Evolutionary conservation across 2,888 invertebrate species (phyloP).

Genomic region (Folsomia candida): DNA sequence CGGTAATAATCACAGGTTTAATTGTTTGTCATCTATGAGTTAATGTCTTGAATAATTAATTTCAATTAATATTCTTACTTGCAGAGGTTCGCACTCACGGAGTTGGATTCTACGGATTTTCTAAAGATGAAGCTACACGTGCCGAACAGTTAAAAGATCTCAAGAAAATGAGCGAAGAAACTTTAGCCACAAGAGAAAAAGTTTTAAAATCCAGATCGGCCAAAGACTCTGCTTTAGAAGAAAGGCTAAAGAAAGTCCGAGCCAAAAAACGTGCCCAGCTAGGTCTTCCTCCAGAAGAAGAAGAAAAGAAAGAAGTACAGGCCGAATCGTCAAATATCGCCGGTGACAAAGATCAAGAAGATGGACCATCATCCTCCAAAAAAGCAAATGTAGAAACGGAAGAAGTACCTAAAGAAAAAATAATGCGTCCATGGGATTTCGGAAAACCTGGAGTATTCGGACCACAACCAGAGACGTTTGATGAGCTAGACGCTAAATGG

Average conservation of each 20-base stretch:
- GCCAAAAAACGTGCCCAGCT: constrained; percentile 51
- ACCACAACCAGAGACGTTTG: constrained; percentile 39
- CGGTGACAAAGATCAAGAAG: background rate
- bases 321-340: background rate
- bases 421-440: constrained; percentile 68
- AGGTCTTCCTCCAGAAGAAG: constrained; percentile 50
- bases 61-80: no score
- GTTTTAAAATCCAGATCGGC: constrained; percentile 58
- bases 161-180: constrained; percentile 67
- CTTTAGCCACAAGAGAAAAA: constrained; percentile 61
- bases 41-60: background rate
- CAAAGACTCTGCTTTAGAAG: constrained; percentile 53
- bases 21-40: background rate
- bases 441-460: constrained; percentile 64
- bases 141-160: constrained; percentile 77
- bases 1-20: constrained; percentile 58
- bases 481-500: constrained; percentile 69
- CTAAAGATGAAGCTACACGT: constrained; percentile 77
- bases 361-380: background rate
- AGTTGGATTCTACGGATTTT: constrained; percentile 87
- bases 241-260: constrained; percentile 56
- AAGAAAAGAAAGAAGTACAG: constrained; percentile 34
- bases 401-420: background rate
- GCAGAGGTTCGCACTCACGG: constrained; percentile 85
- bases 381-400: background rate